phyloP scores from a whole-genome alignment of 2,888 invertebrate genomes.

The Callimorpha dominula region DNA sequence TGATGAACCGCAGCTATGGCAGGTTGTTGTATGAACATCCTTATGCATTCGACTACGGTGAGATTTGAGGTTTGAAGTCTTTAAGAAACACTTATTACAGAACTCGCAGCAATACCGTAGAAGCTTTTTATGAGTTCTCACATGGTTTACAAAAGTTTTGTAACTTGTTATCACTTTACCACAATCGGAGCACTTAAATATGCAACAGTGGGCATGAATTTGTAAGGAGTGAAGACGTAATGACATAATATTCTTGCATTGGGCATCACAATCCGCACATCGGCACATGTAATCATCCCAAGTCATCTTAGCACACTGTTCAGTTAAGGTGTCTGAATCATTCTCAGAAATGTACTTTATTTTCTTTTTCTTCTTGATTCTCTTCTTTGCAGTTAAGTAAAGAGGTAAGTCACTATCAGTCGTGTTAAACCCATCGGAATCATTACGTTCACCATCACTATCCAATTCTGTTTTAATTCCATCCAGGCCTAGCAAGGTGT shows the following conservation, averaged over 20 bases:
- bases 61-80: conserved; percentile 63
- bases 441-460: conserved; percentile 53
- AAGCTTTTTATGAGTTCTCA: conserved; percentile 69
- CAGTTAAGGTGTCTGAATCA: background rate
- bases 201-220: conserved; percentile 74
- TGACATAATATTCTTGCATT: conserved; percentile 73
- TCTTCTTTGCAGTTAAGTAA: conserved; percentile 59
- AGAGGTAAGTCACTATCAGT: conserved; percentile 75
- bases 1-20: conserved; percentile 69
- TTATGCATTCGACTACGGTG: conserved; percentile 64
- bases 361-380: conserved; percentile 58
- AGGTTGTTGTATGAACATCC: conserved; percentile 57
- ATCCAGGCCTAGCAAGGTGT: conserved; percentile 48
- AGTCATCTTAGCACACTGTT: conserved; percentile 43
- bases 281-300: conserved; percentile 78
- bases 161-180: conserved; percentile 67
- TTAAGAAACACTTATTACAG: conserved; percentile 69
- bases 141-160: conserved; percentile 72
- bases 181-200: conserved; percentile 78
- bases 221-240: conserved; percentile 75
- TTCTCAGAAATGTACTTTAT: conserved; percentile 24
- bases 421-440: conserved; percentile 59
- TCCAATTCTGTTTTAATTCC: conserved; percentile 65
- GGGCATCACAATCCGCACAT: conserved; percentile 77
- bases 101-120: conserved; percentile 76